These are phyloP conservation scores for Leucoraja ocellata DNA, from an alignment of 2,797 vertebrate genomes.

Conservation along the genomic window DNA sequence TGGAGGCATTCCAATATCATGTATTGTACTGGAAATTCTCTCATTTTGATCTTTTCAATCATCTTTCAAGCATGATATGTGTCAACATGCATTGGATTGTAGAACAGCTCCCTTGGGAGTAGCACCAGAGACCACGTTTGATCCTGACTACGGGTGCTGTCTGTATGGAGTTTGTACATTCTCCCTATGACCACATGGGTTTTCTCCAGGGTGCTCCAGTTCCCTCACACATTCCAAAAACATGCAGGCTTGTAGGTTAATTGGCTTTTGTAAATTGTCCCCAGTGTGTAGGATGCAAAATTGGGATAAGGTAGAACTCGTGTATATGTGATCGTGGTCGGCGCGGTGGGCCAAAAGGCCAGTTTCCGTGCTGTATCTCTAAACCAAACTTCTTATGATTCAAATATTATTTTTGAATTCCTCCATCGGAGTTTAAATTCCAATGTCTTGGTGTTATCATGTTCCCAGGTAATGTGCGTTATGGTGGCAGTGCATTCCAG, in stretches of 20 bases:
- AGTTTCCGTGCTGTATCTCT: too few species aligned
- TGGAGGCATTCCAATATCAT: neutral
- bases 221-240: too few species aligned
- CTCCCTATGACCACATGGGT: too few species aligned
- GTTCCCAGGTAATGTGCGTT: neutral
- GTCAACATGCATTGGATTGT: neutral
- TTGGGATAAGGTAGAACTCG: too few species aligned
- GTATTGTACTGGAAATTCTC: neutral
- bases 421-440: neutral
- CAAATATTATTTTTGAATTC: neutral
- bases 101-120: neutral
- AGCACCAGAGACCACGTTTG: neutral
- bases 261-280: too few species aligned
- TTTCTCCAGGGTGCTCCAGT: too few species aligned
- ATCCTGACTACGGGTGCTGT: too few species aligned
- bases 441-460: neutral
- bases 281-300: too few species aligned
- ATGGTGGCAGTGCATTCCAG: neutral
- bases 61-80: neutral
- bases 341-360: too few species aligned
- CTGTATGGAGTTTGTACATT: too few species aligned
- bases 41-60: neutral
- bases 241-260: too few species aligned
- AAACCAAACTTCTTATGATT: neutral
- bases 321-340: too few species aligned